Percentiles rank a stretch among this genome's conserved stretches.
phyloP scores from a whole-genome alignment of 2,888 invertebrate species.

The Craniophora ligustri region DNA sequence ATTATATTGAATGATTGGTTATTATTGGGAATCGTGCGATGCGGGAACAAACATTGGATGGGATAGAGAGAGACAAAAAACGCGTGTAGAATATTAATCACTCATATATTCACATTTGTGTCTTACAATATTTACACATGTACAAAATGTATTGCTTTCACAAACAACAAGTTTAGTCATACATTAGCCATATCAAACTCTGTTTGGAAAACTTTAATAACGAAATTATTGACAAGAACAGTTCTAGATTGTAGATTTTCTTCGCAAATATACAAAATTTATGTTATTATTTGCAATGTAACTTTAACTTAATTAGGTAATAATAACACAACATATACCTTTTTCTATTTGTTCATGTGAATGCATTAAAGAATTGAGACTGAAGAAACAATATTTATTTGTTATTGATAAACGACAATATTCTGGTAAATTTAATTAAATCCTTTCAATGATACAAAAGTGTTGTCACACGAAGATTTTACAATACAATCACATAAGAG shows the following conservation, averaged over 20 bases:
- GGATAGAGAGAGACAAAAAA: slow-evolving; percentile 46
- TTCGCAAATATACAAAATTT: slow-evolving; percentile 2
- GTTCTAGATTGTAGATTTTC: slow-evolving; percentile 10
- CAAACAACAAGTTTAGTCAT: slow-evolving; percentile 47
- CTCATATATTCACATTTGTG: slow-evolving; percentile 85
- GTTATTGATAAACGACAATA: too few species aligned
- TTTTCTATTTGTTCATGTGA: too few species aligned
- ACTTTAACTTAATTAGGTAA: too few species aligned
- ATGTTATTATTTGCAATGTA: slow-evolving; percentile 13
- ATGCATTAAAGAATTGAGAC: neutral
- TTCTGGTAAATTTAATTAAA: too few species aligned
- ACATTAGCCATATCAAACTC: slow-evolving; percentile 28
- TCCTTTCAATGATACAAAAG: too few species aligned
- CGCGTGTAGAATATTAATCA: slow-evolving; percentile 71
- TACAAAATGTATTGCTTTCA: slow-evolving; percentile 69
- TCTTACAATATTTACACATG: slow-evolving; percentile 80
- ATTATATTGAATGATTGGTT: too few species aligned
- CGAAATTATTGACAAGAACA: slow-evolving; percentile 34
- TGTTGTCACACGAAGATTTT: too few species aligned
- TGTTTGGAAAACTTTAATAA: slow-evolving; percentile 31
- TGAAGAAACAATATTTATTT: neutral
- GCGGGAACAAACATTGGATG: too few species aligned
- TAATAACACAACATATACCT: too few species aligned
- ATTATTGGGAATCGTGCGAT: too few species aligned
- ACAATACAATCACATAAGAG: slow-evolving; percentile 20